Percentiles rank a stretch among this genome's conserved stretches.
phyloP scores from a whole-genome alignment of 37 sponge, comb jelly and placozoan genomes.

The Spongilla lacustris region DNA sequence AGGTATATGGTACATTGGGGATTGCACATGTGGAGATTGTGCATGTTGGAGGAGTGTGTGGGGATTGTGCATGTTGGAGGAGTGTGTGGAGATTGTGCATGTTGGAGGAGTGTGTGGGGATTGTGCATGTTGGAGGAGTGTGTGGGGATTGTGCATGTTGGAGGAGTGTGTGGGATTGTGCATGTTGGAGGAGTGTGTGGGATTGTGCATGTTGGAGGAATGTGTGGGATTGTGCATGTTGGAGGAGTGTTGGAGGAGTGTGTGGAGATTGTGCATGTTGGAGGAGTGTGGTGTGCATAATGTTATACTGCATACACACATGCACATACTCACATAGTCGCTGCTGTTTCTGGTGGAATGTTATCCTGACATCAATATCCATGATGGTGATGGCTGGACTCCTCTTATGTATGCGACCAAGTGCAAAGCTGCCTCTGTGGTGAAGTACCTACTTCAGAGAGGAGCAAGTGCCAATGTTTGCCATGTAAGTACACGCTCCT shows the following conservation, averaged over 20 bases:
- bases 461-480: conserved; percentile 59
- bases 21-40: too few relatives aligned
- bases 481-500: conserved; percentile 20
- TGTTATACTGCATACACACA: neutral
- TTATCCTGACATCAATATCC: conserved; percentile 39
- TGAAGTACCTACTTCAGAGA: conserved; percentile 74
- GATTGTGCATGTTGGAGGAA: too few relatives aligned
- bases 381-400: conserved; percentile 70
- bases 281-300: too few relatives aligned
- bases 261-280: too few relatives aligned
- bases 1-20: too few relatives aligned
- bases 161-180: neutral
- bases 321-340: conserved; percentile 10
- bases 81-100: too few relatives aligned
- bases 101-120: neutral
- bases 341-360: conserved; percentile 59
- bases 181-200: conserved; percentile 1
- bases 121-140: conserved; percentile 2
- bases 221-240: too few relatives aligned
- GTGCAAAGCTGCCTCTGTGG: conserved; percentile 14
- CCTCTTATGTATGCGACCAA: conserved; percentile 73
- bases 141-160: neutral
- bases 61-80: too few relatives aligned
- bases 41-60: too few relatives aligned
- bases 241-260: too few relatives aligned